These are phyloP conservation scores for Luffia ferchaultella DNA, from an alignment of 2,888 invertebrate species.

Conservation along the genomic window DNA sequence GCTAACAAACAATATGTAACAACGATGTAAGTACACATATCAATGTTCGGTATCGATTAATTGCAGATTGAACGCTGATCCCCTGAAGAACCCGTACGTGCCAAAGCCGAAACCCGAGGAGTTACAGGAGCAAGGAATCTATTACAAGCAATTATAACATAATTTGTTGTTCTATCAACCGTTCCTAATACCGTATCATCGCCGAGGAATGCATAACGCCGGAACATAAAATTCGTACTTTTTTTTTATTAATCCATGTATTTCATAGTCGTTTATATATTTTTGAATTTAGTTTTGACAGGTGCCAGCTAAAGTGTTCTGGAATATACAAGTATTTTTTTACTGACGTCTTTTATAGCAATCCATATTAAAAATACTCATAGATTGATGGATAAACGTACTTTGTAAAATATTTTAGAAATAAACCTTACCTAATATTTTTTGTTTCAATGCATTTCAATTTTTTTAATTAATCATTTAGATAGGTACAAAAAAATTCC, in stretches of 20 bases:
- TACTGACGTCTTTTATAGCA: too few species aligned
- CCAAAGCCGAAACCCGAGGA: slow-evolving; percentile 75
- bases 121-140: slow-evolving; percentile 18
- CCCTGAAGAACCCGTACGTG: slow-evolving; percentile 80
- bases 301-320: too few species aligned
- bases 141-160: slow-evolving; percentile 13
- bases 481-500: too few species aligned
- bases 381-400: not conserved
- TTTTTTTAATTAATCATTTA: too few species aligned
- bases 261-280: too few species aligned
- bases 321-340: too few species aligned
- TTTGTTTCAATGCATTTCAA: not conserved
- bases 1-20: not conserved
- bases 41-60: slow-evolving; percentile 2
- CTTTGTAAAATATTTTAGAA: not conserved
- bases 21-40: not conserved
- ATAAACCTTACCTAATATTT: not conserved
- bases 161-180: not conserved
- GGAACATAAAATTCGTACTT: too few species aligned
- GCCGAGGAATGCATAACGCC: too few species aligned
- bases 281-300: too few species aligned
- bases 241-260: too few species aligned
- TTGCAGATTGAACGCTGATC: slow-evolving; percentile 79
- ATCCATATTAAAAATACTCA: not conserved
- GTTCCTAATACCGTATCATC: too few species aligned